These are phyloP conservation scores for Indicator indicator DNA, from an alignment of 2,113 vertebrate genomes.

Conservation along the genomic window DNA sequence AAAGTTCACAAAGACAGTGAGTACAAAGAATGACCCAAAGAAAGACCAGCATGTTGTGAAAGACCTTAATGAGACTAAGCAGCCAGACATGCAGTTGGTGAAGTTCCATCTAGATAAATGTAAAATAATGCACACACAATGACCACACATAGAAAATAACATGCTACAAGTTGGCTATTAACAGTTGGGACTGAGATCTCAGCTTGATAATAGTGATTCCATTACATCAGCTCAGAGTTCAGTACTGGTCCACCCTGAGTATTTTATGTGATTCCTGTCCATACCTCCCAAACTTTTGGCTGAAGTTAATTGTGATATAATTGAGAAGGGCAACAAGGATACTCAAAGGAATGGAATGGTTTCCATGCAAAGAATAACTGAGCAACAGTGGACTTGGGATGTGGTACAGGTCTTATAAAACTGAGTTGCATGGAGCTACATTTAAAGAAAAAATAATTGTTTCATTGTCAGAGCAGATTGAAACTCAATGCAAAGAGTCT, in stretches of 20 bases:
- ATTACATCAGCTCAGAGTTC: neutral
- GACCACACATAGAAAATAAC: fast-evolving
- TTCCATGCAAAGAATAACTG: neutral
- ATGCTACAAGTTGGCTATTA: neutral
- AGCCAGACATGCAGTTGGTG: neutral
- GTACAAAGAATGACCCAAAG: neutral
- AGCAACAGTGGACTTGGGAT: neutral
- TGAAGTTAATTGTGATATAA: neutral
- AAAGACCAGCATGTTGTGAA: neutral
- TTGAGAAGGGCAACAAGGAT: neutral
- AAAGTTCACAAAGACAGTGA: neutral
- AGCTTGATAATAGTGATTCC: neutral
- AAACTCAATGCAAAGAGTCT: neutral
- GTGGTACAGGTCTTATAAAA: neutral
- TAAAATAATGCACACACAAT: neutral
- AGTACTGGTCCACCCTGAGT: neutral
- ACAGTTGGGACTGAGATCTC: neutral
- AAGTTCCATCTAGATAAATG: neutral
- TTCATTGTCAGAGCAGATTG: neutral
- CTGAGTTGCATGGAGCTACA: neutral
- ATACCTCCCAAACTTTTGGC: neutral
- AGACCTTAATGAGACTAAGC: neutral
- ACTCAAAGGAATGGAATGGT: neutral
- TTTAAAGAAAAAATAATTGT: neutral
- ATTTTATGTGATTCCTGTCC: neutral